phyloP scores from a whole-genome alignment of 2,113 vertebrate species.

The Probosciger aterrimus region DNA sequence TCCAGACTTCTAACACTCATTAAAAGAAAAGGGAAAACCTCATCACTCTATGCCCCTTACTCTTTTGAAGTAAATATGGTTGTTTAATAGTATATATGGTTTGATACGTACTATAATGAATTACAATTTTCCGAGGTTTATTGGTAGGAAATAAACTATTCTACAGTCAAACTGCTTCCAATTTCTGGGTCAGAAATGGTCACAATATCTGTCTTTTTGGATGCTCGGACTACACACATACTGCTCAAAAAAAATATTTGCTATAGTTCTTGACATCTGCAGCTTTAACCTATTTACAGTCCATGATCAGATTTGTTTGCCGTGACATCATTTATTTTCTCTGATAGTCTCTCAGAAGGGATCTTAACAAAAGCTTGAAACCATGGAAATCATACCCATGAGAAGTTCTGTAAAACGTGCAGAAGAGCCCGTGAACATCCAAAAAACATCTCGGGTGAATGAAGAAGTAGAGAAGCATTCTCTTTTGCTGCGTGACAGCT shows the following conservation, averaged over 20 bases:
- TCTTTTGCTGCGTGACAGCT: background rate
- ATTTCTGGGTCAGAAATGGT: background rate
- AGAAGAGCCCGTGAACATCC: background rate
- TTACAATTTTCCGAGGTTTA: background rate
- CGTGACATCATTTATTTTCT: background rate
- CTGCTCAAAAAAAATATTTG: background rate
- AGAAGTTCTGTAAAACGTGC: background rate
- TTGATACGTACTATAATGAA: background rate
- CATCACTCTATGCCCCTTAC: background rate
- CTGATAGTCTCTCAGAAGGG: background rate
- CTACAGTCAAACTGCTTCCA: background rate
- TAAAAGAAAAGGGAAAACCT: background rate
- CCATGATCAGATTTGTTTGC: background rate
- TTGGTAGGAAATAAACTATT: background rate
- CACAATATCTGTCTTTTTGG: background rate
- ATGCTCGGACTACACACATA: background rate
- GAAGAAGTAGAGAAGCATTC: background rate
- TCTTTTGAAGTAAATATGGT: background rate
- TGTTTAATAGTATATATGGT: background rate
- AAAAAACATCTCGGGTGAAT: background rate
- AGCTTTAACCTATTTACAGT: background rate
- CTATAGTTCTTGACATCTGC: background rate
- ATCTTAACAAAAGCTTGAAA: background rate
- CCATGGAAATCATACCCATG: background rate
- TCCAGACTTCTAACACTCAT: background rate